Percentiles rank a stretch among this genome's conserved stretches.
These are phyloP conservation scores for Teleopsis dalmanni DNA, from an alignment of 1,140 invertebrate species.

Conservation along the genomic window DNA sequence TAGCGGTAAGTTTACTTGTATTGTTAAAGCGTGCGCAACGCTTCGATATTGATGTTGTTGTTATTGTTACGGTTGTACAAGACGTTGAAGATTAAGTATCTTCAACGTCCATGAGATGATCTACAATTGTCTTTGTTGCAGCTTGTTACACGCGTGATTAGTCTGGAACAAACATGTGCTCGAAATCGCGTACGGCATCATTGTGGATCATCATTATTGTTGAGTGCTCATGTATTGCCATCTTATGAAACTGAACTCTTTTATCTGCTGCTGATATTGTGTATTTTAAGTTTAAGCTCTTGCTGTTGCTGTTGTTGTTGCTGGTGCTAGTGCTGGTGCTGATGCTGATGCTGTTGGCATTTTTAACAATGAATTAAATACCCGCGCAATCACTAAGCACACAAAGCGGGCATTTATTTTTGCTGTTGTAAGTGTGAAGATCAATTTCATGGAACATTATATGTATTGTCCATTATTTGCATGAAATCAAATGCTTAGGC, in stretches of 20 bases:
- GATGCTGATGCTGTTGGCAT: background rate
- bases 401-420: background rate
- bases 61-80: background rate
- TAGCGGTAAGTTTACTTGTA: no score
- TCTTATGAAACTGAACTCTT: constrained; percentile 2
- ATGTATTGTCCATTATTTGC: no score
- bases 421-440: constrained; percentile 5
- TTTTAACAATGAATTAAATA: constrained; percentile 4
- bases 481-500: no score
- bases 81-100: background rate
- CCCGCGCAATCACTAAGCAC: background rate
- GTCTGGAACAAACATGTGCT: background rate
- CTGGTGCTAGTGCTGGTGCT: background rate
- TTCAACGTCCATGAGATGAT: background rate
- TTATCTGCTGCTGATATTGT: background rate
- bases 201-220: no score
- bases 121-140: constrained; percentile 15
- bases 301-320: constrained; percentile 4
- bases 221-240: no score
- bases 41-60: background rate
- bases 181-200: background rate
- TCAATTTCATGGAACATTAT: constrained; percentile 9
- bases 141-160: constrained; percentile 19
- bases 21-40: background rate
- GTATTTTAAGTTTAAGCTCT: background rate